Base-by-base conservation (phyloP, 2,888 invertebrate species). In the Lampropteryx suffumata region DNA sequence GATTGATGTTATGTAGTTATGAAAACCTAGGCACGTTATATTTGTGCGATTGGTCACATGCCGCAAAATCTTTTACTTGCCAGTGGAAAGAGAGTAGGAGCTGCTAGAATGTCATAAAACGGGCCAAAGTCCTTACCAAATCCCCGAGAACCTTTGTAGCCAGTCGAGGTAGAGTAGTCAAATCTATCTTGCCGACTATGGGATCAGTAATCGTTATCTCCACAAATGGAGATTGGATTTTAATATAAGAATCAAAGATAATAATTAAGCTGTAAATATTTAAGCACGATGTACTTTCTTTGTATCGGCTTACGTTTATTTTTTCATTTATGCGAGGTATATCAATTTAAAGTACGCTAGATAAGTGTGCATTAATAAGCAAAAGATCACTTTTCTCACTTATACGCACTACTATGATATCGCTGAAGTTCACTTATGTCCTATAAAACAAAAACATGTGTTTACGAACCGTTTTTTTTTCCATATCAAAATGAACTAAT, bases 191-290 rank as follows among this genome's bases (percentile, higher is more conserved):
- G 60, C 62, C 67, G 67, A 73, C 71, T 61, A 62, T 73, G 81
- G 79, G 79, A 81, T 73, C 80, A 81, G 69, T 68, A 73, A 76
- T 74, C 68, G 83, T 84, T 85, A 85, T 86, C 85, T 84, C 70
- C 83, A 84, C 67, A 83, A 82, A 84, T 86, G 85, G 81, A 79
- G 87, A 84, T 81, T 84, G 70, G 70, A 66, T 69, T 75, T 69
- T 76, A 64, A 72, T 24, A 50, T 57, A 58, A 57, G 54, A 55
- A 57, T 59, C 62, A 66, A 66, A 63, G 61, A 69, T 64, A 59
- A 57, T 61, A 55, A 47, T 44, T 64, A 64, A 55, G 63, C 64
- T 71, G 65, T 67, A 65, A 27, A 66, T 64, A 66, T 58, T 64
- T 68, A 58, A 64, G 64, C 65, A 67, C 62, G 50, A 54, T 57